Evolutionary conservation across 2,888 invertebrate genomes (phyloP).

Genomic region (Diaphora mendica): DNA sequence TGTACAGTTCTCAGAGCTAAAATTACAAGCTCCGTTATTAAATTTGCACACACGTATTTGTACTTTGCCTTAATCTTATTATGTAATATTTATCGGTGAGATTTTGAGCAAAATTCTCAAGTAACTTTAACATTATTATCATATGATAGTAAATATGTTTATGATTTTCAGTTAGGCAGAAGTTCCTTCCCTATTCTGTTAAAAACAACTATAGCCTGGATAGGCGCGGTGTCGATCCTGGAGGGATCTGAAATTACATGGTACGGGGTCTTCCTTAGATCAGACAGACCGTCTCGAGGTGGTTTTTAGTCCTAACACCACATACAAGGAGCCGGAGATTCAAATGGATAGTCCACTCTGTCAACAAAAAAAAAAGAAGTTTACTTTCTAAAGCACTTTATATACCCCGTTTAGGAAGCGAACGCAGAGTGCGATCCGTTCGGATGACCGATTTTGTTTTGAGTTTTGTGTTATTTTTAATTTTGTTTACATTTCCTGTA

Average conservation of each 20-base stretch:
- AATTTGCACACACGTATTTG: constrained; percentile 43
- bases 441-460: background rate
- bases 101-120: background rate
- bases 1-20: background rate
- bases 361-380: background rate
- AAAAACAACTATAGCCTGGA: no score
- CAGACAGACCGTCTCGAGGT: no score
- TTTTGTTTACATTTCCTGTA: no score
- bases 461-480: background rate
- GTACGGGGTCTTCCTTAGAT: no score
- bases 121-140: background rate
- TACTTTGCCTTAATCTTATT: constrained; percentile 60
- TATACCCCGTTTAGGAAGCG: background rate
- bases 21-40: background rate
- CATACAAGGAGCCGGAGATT: no score
- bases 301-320: no score
- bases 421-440: background rate
- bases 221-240: no score
- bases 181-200: background rate
- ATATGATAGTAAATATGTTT: background rate
- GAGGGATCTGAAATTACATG: no score
- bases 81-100: background rate
- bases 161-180: background rate
- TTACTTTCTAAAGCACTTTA: background rate
- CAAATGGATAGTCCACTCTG: background rate